Evolutionary conservation across 2,888 invertebrate species (phyloP), one percentile per base, ranked within the genome.

Genomic region (Machimus atricapillus): DNA sequence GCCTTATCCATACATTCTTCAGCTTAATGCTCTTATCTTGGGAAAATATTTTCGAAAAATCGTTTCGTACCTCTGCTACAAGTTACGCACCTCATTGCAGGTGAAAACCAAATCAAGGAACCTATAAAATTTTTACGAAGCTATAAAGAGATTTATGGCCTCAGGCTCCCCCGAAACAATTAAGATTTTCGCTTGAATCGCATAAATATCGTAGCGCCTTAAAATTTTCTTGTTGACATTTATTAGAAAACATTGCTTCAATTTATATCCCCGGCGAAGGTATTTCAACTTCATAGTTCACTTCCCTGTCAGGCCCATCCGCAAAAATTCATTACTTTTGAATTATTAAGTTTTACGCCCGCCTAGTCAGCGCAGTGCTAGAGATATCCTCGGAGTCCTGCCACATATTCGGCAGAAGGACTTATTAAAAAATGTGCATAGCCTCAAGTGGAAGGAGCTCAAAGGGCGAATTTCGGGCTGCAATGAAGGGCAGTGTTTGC

Each of bases 221-320:
- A 78, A 78, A 78, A 78, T 78, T 78, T 78, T 78, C 78, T 43
- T 78, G 78, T 43, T 78, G 78, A 78, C 78, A 78, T 78, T 78
- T 78, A 78, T 78, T 78, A 78, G 78, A 12, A 78, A 78, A 78
- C 78, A 78, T 78, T 78, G 78, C 78, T 40, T 40, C 78, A 78
- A 78, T 78, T 78, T 78, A 78, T 78, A 23, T 78, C 78, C 27
- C 8, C 43, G 2, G 19, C 19, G 40, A 46, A 78, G 43, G 43
- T 40, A 23, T 40, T 40, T 43, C 78, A 37, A 78, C 43, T 78
- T 78, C 78, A 78, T 78, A 78, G 78, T 78, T 78, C 78, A 52
- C 23, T 66, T 37, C 5, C 40, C 27, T 82, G 34, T 37, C 40
- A 34, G 40, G n/a, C 19, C 19, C 66, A 83, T 66, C 58, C 82